Percentiles rank a stretch among this genome's conserved stretches.
phyloP scores from a whole-genome alignment of 1,140 invertebrate species.

The Microplitis mediator region DNA sequence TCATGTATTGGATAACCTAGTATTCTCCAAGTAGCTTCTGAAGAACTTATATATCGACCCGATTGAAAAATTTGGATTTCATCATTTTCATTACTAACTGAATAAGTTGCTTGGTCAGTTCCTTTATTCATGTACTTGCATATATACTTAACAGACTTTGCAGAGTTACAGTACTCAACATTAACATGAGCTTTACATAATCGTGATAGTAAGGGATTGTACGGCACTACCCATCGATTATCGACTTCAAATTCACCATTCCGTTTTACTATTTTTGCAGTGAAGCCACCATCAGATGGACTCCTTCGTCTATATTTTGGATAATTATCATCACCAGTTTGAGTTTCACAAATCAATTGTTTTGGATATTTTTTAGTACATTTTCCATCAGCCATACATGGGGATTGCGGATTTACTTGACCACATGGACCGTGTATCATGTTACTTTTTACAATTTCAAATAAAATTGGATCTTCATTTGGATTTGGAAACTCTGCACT shows the following conservation, averaged over 20 bases:
- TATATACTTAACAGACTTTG: conserved; percentile 29
- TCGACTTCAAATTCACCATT: conserved; percentile 47
- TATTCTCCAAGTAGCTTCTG: conserved; percentile 59
- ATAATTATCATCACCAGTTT: conserved; percentile 47
- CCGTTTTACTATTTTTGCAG: conserved; percentile 20
- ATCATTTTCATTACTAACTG: conserved; percentile 30
- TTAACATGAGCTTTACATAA: conserved; percentile 55
- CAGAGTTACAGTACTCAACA: conserved; percentile 40
- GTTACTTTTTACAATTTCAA: conserved; percentile 49
- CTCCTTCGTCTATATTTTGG: conserved; percentile 47
- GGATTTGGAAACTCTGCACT: conserved; percentile 59
- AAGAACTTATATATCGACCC: conserved; percentile 39
- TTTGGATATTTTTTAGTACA: conserved; percentile 58
- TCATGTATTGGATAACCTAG: conserved; percentile 56
- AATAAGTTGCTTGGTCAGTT: conserved; percentile 39
- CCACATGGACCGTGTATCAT: conserved; percentile 62
- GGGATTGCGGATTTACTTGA: conserved; percentile 35
- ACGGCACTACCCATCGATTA: conserved; percentile 23
- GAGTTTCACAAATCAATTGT: conserved; percentile 47
- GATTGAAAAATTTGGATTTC: conserved; percentile 50
- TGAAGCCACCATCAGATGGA: conserved; percentile 27
- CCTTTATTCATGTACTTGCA: conserved; percentile 48
- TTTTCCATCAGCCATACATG: conserved; percentile 48
- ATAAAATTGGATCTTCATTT: conserved; percentile 45
- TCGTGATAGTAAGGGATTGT: conserved; percentile 62